Conservation (phyloP, 2,888 invertebrate genomes). For the Hirtodrosophila cameraria region DNA sequence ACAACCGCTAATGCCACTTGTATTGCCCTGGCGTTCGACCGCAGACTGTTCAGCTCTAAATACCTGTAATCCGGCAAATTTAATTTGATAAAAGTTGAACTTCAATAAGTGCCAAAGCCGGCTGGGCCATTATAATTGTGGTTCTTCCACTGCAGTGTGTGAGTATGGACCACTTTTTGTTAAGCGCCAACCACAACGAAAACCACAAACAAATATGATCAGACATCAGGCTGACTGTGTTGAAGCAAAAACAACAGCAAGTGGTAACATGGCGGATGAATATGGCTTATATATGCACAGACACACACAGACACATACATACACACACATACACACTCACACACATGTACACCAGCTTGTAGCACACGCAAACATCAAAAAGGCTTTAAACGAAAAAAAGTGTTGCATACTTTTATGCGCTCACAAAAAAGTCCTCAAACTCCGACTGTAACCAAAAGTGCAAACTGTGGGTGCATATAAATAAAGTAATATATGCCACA, state of each 20-base stretch:
- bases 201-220: constrained; percentile 78
- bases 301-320: constrained; percentile 1
- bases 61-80: constrained; percentile 79
- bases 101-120: constrained; percentile 69
- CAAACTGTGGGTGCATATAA: constrained; percentile 5
- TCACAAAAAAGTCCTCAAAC: constrained; percentile 40
- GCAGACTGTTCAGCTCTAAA: constrained; percentile 74
- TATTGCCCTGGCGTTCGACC: constrained; percentile 56
- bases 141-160: constrained; percentile 9
- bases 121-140: constrained; percentile 70
- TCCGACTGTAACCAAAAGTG: not conserved
- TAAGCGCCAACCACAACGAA: constrained; percentile 59
- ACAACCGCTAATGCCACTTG: constrained; percentile 80
- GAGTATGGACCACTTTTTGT: constrained; percentile 51
- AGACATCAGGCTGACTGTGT: constrained; percentile 62
- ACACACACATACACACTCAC: not conserved
- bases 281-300: constrained; percentile 49
- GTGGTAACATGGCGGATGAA: constrained; percentile 63
- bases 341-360: constrained; percentile 15
- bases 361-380: constrained; percentile 33
- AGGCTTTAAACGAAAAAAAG: constrained; percentile 34
- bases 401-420: constrained; percentile 60
- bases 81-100: constrained; percentile 78
- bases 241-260: constrained; percentile 30
- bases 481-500: not conserved